Base-by-base conservation (phyloP, 2,113 vertebrate species). In the Sander vitreus region DNA sequence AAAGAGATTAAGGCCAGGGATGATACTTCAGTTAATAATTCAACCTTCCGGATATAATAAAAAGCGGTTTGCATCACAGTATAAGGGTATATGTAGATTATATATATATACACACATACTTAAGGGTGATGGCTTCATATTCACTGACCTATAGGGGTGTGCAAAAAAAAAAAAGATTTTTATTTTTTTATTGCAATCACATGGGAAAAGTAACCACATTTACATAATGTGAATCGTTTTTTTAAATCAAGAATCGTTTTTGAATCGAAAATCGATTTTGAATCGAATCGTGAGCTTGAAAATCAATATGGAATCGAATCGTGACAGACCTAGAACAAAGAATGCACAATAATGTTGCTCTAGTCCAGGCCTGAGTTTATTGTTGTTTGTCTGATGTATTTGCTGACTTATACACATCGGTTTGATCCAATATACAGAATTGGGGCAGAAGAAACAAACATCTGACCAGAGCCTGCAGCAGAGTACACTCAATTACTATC, bases 301-400 rank as follows among this genome's bases (percentile, higher is more conserved):
- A 27, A 27, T 27, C 27, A 2, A 27, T 27, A 27, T 27, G 2
- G 27, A 27, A 27, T 27, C 27, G 27, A 27, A 27, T 27, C 27
- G 27, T 27, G 27, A 27, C 27, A 27, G 88, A 88, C 82, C 84
- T 73, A 54, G 77, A 86, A 80, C 39, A 74, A 86, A 85, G 21
- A 60, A 4, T 3, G 78, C 43, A 59, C 14, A 82, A 72, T 75
- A 57, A 65, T 16, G 72, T 72, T 3, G 27, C 53, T 84, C 9
- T 14, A 27, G 68, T 51, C 39, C 50, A 25, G 19, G 55, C 45
- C 47, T 2, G 6, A 45, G 53, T 85, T 68, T 88, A 21, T 78
- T 75, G 85, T 57, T 57, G 55, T 84, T 82, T 76, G 66, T 57
- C 54, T 36, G 14, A 33, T 72, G 63, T 33, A 47, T 65, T 84